A percentile compares a stretch with the other conserved stretches of the same genome.
phyloP scores from a whole-genome alignment of 2,888 invertebrate genomes.

The Autographa pulchrina region DNA sequence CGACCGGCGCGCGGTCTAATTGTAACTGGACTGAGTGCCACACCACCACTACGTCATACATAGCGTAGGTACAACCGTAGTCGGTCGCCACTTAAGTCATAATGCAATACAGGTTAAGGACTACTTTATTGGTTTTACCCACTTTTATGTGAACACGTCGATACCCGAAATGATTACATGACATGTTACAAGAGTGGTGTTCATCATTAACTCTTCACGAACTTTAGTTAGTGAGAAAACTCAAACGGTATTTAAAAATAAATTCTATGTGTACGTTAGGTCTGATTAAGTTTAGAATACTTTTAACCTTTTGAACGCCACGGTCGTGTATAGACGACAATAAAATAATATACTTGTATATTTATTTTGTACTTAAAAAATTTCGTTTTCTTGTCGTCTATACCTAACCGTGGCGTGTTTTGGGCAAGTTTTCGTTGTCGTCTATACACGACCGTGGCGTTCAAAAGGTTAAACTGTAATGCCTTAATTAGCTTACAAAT shows the following conservation, averaged over 20 bases:
- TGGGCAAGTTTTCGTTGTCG: no score
- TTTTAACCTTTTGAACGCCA: no score
- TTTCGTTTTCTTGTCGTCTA: no score
- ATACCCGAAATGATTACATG: constrained; percentile 18
- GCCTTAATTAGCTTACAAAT: no score
- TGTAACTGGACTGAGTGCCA: constrained; percentile 72
- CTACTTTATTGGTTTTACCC: constrained; percentile 49
- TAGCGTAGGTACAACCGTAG: constrained; percentile 52
- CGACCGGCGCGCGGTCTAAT: constrained; percentile 75
- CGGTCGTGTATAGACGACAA: no score
- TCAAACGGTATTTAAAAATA: not conserved
- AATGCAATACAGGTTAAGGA: constrained; percentile 66
- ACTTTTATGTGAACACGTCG: constrained; percentile 31
- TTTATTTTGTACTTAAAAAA: no score
- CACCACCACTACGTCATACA: constrained; percentile 63
- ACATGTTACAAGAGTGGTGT: constrained; percentile 9
- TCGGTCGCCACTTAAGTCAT: constrained; percentile 54
- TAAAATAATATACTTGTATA: no score
- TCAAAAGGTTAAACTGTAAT: no score
- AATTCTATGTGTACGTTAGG: no score
- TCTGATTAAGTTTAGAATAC: no score
- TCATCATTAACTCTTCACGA: constrained; percentile 7
- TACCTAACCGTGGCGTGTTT: no score
- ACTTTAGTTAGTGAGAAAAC: not conserved
- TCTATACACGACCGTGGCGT: no score